Evolutionary conservation across 1,140 invertebrate species (phyloP).

Genomic region (Arion vulgaris): DNA sequence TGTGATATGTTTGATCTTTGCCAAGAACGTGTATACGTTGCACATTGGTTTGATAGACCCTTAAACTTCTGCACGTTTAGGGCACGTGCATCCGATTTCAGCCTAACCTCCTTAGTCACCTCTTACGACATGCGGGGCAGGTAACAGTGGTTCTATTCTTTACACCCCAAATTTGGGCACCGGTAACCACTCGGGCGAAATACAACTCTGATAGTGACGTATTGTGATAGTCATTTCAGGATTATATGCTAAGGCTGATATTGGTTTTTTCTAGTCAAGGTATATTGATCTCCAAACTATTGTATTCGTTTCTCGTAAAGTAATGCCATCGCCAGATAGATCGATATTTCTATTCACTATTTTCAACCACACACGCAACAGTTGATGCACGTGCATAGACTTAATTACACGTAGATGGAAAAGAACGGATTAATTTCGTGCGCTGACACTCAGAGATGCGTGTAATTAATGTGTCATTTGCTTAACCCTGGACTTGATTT

Average conservation of each 20-base stretch:
- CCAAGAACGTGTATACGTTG: too few species aligned
- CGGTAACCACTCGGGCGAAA: too few species aligned
- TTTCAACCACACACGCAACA: constrained; percentile 11
- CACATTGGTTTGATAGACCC: too few species aligned
- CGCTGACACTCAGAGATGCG: not conserved
- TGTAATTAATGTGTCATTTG: constrained; percentile 15
- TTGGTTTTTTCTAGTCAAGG: constrained; percentile 5
- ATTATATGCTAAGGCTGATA: not conserved
- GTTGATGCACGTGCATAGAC: constrained; percentile 10
- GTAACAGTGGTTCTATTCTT: too few species aligned
- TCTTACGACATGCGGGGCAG: too few species aligned
- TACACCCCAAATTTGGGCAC: too few species aligned
- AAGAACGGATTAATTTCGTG: not conserved
- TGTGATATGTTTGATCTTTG: too few species aligned
- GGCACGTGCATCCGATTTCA: too few species aligned
- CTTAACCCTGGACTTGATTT: not conserved
- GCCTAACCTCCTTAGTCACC: too few species aligned
- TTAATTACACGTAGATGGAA: constrained; percentile 4
- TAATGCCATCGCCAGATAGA: constrained; percentile 6
- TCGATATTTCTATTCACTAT: constrained; percentile 8
- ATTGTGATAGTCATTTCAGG: too few species aligned
- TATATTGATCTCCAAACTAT: not conserved
- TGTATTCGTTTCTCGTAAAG: constrained; percentile 6
- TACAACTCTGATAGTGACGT: too few species aligned
- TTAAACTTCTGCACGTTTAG: too few species aligned